These are phyloP conservation scores for Numenius phaeopus DNA, from an alignment of 2,797 vertebrate species.

Conservation along the genomic window DNA sequence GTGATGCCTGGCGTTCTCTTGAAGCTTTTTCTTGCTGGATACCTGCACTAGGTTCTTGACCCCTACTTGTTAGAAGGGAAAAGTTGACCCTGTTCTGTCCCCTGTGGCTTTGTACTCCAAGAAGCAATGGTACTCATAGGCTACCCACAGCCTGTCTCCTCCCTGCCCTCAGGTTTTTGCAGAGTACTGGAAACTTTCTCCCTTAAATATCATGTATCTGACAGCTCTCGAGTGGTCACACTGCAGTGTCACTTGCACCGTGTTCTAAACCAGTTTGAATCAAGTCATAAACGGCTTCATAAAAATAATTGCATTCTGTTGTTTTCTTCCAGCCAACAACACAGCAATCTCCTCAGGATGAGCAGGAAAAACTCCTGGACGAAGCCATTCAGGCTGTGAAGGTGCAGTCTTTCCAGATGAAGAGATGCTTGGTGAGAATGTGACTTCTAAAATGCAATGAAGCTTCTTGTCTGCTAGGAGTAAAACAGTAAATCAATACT, in stretches of 20 bases:
- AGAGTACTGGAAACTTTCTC: background rate
- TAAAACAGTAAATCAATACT: background rate
- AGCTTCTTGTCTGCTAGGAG: background rate
- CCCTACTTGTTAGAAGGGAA: background rate
- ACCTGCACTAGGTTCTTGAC: background rate
- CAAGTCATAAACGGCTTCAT: background rate
- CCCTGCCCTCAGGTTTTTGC: background rate
- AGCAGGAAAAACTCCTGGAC: slow-evolving; percentile 98
- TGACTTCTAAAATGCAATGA: background rate
- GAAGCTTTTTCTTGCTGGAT: background rate
- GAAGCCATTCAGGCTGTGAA: slow-evolving; percentile 98
- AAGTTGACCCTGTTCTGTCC: background rate
- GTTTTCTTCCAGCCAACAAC: slow-evolving; percentile 87
- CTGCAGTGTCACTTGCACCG: background rate
- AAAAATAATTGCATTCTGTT: background rate
- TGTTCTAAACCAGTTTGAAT: background rate
- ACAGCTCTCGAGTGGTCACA: accelerated
- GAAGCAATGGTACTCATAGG: background rate
- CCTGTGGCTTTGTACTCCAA: background rate
- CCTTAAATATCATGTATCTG: background rate
- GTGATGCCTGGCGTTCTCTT: background rate
- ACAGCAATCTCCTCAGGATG: slow-evolving; percentile 97
- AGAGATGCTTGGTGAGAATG: slow-evolving; percentile 93
- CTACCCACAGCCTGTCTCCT: background rate
- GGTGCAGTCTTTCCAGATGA: slow-evolving; percentile 99